Evolutionary conservation across 2,888 invertebrate species (phyloP), one percentile per base, ranked within the genome.

Genomic region (Herminia tarsipennalis): DNA sequence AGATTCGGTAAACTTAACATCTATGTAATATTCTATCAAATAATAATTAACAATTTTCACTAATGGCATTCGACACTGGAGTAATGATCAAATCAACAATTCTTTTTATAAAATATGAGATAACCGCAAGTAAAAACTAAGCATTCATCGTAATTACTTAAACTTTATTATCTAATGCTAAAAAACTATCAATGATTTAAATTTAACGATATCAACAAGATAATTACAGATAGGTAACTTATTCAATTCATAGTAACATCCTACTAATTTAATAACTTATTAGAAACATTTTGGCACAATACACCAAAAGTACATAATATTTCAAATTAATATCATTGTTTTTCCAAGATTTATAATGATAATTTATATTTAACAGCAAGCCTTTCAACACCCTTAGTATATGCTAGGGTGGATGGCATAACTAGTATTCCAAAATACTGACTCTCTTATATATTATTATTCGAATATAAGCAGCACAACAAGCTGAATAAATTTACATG

Each of bases 1-100:
- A 64, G 54, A 57, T 54, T 59, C 51, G 35, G 41, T 56, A 61
- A 33, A 45, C 37, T 39, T 55, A 59, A 51, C 24, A 22, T 33
- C 32, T 44, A 50, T 59, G 46, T 54, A 57, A 45, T 37, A 52
- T 61, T 49, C 36, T 47, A 49, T 43, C 47, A 53, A 56, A 45
- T 56, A 56, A 54, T 53, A 66, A 47, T 56, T 56, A 65, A 66
- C 63, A 69, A 57, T 73, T 76, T 78, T 83, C 70, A 76, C 83
- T 84, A 86, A 86, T 84, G 86, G 86, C 87, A 85, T 84, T 80
- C 70, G 56, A 76, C 64, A 53, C 56, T 53, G 64, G 60, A 73
- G 64, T 72, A 57, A 67, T 27, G 5, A 56, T 71, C 43, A 57
- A 68, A 68, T 58, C 56, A 51, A 64, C 56, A 59, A 53, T 55